Evolutionary conservation across 2,113 vertebrate species (phyloP), one percentile per base, ranked within the genome.

Genomic region (Muntiacus muntjak): DNA sequence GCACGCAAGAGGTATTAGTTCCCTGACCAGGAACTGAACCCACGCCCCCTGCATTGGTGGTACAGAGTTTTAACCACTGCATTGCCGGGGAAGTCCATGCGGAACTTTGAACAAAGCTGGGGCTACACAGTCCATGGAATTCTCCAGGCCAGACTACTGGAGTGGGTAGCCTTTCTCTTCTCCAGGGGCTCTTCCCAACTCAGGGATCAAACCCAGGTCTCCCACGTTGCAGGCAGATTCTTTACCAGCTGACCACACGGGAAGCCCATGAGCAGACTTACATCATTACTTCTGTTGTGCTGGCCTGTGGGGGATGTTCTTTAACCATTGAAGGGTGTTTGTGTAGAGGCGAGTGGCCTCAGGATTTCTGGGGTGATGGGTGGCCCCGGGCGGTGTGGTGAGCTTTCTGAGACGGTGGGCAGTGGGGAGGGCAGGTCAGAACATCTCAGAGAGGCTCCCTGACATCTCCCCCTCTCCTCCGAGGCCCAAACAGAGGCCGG

Each of bases 231-330:
- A 74, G 67, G n/a, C 10, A 0, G 64, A 40, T 23, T 40, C 67
- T 74, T 40, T 36, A 23, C 67, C n/a, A 12, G 19, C n/a, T 40
- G 19, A 74, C 2, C 19, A 74, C 67, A 3, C 1, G 10, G 67
- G n/a, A 74, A 74, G 67, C 67, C 23, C 7, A 1, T 3, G 14
- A 25, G 54, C 84, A 40, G 11, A 33, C 23, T 30, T 11, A 11
- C 28, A 62, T 45, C 45, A 1, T 1, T n/a, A 11, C 83, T 3
- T 1, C 55, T 14, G 36, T 54, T 54, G 7, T 16, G n/a, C 4
- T 15, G 64, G 30, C 0, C 0, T 1, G 26, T 5, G 47, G 45
- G 16, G 17, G 47, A 7, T 0, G 28, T 2, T 47, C 33, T 71
- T n/a, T 5, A 40, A 26, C 55, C 84, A 9, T 6, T 79, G 26